Evolutionary conservation across 2,113 vertebrate genomes (phyloP).

Genomic region (Sitta europaea): DNA sequence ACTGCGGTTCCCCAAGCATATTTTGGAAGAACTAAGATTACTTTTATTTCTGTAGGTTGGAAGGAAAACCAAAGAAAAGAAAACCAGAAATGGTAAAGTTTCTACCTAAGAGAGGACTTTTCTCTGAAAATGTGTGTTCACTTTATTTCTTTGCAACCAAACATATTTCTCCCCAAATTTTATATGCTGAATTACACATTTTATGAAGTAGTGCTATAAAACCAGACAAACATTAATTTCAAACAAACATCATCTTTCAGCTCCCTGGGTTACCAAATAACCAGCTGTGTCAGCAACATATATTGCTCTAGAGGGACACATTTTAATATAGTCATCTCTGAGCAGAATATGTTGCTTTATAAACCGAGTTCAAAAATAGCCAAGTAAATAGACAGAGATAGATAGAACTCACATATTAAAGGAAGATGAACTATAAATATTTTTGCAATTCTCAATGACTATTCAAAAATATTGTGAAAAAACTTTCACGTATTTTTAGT

Average conservation of each 20-base stretch:
- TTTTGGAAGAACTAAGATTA: neutral
- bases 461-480: neutral
- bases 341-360: neutral
- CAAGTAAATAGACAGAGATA: neutral
- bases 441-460: neutral
- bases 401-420: neutral
- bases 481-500: neutral
- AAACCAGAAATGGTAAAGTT: neutral
- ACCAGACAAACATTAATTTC: neutral
- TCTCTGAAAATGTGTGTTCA: neutral
- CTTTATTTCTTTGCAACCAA: neutral
- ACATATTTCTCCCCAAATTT: neutral
- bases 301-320: neutral
- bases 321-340: neutral
- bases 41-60: neutral
- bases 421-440: neutral
- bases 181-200: neutral
- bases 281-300: constrained; percentile 1
- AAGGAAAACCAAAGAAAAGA: neutral
- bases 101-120: neutral
- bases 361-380: neutral
- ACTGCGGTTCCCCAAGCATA: neutral
- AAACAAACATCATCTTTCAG: neutral
- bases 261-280: neutral
- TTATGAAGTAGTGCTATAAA: neutral